Conservation (phyloP, 2,113 vertebrate species). For the Oreochromis spilurus region DNA sequence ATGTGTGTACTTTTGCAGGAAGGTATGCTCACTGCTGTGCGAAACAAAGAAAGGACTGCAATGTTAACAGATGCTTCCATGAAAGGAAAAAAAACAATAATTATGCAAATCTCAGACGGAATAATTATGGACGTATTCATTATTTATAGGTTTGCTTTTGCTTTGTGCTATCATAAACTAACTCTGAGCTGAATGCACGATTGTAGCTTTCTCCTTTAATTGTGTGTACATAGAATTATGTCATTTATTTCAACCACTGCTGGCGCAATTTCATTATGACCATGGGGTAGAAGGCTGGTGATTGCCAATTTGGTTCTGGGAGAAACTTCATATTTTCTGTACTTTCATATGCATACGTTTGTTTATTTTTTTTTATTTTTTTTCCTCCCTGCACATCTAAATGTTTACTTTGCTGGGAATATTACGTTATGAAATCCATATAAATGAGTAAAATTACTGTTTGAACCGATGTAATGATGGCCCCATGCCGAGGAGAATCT, state of each 20-base stretch:
- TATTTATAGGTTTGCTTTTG: constrained; percentile 77
- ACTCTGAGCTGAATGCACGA: constrained; percentile 71
- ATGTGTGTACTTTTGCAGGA: constrained; percentile 45
- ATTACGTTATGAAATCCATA: constrained; percentile 72
- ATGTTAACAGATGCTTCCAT: constrained; percentile 71
- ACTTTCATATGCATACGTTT: constrained; percentile 73
- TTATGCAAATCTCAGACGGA: constrained; percentile 77
- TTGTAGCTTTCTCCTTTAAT: constrained; percentile 73
- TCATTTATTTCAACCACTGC: constrained; percentile 75
- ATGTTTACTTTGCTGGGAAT: constrained; percentile 63
- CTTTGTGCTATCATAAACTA: constrained; percentile 71
- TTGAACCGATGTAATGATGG: constrained; percentile 61
- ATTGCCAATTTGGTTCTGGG: constrained; percentile 73
- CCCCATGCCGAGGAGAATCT: constrained; percentile 48
- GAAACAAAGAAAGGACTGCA: constrained; percentile 61
- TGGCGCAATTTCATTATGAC: constrained; percentile 72
- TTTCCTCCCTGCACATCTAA: constrained; percentile 28
- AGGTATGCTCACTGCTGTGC: constrained; percentile 43
- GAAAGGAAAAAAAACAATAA: constrained; percentile 65
- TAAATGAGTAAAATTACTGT: constrained; percentile 61
- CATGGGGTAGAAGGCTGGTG: constrained; percentile 66
- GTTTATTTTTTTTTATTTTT: constrained; percentile 28
- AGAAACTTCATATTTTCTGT: constrained; percentile 71
- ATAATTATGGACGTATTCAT: constrained; percentile 77
- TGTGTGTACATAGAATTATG: constrained; percentile 75